phyloP scores from a whole-genome alignment of 2,888 invertebrate species.

The Dendrolimus houi region DNA sequence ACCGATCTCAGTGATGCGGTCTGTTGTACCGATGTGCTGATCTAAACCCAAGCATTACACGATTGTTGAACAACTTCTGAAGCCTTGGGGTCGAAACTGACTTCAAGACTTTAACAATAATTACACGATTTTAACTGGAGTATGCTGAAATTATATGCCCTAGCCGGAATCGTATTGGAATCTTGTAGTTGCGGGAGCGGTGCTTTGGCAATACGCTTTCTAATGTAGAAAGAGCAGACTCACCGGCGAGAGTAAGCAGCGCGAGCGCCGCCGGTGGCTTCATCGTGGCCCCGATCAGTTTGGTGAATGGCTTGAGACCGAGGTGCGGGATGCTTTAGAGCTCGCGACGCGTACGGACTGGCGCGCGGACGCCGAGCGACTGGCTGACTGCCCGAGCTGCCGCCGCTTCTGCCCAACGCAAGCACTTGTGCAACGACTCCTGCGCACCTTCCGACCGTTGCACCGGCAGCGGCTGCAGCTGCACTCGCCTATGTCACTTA shows the following conservation, averaged over 20 bases:
- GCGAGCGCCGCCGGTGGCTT: constrained; percentile 17
- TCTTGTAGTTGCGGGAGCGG: neutral
- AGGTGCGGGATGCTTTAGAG: constrained; percentile 1
- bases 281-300: constrained; percentile 9
- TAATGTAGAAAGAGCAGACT: constrained; percentile 13
- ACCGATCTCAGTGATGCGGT: too few relatives aligned
- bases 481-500: too few relatives aligned
- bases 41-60: too few relatives aligned
- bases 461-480: too few relatives aligned
- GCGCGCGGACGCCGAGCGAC: constrained; percentile 14
- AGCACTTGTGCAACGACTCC: neutral
- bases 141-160: neutral
- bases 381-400: neutral
- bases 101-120: too few relatives aligned
- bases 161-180: too few relatives aligned
- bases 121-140: neutral
- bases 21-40: too few relatives aligned
- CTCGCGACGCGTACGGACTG: neutral
- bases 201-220: neutral
- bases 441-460: neutral
- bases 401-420: neutral
- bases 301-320: neutral
- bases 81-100: too few relatives aligned
- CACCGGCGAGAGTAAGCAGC: constrained; percentile 35
- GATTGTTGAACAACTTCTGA: too few relatives aligned